A percentile compares a stretch with the other conserved stretches of the same genome.
phyloP scores from a whole-genome alignment of 2,888 invertebrate species.

The Epirrhoe tristata region DNA sequence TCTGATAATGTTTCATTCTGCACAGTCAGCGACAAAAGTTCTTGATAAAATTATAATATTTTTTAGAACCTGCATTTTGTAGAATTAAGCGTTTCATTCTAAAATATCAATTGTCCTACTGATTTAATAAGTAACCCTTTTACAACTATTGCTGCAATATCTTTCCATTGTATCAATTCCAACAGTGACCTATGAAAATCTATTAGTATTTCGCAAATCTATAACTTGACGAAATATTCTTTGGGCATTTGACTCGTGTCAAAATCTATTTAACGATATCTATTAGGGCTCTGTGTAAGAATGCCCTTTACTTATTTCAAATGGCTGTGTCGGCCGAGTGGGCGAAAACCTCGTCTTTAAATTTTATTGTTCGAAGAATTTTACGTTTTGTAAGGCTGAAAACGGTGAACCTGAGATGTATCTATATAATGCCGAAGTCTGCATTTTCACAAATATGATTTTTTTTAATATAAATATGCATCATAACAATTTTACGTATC shows the following conservation, averaged over 20 bases:
- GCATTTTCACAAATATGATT: no score
- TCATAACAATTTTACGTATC: no score
- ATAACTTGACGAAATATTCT: conserved; percentile 57
- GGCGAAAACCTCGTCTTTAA: no score
- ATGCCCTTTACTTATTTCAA: conserved; percentile 24
- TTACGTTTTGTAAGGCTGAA: no score
- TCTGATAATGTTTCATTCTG: neutral
- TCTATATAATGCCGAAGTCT: no score
- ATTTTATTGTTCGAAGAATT: neutral
- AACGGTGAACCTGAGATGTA: no score
- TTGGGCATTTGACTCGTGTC: conserved; percentile 50
- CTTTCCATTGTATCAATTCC: conserved; percentile 54
- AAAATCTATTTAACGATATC: conserved; percentile 40
- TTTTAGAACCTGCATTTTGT: no score
- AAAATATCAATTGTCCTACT: neutral
- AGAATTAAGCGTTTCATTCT: no score
- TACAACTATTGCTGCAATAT: conserved; percentile 36
- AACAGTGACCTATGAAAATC: conserved; percentile 65
- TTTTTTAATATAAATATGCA: no score
- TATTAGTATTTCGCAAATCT: conserved; percentile 64
- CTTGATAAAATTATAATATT: no score
- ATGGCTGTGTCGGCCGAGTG: no score
- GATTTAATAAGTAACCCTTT: neutral
- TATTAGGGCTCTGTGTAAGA: conserved; percentile 11
- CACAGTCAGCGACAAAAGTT: no score